Evolutionary conservation across 1,140 invertebrate species (phyloP).

Genomic region (Babylonia areolata): DNA sequence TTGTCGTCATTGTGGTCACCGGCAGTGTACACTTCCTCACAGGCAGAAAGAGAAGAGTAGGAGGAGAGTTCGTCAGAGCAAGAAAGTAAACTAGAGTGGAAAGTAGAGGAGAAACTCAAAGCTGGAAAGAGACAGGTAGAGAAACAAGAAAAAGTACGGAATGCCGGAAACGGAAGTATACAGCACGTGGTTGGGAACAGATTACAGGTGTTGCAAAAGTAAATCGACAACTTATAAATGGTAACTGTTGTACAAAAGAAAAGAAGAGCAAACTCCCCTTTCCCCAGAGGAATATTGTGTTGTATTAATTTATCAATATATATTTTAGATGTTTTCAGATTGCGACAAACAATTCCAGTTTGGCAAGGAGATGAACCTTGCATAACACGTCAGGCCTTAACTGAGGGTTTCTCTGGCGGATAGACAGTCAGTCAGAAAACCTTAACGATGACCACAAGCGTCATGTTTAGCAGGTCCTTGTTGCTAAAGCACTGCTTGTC

Average conservation of each 20-base stretch:
- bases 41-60: no score
- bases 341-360: not conserved
- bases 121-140: not conserved
- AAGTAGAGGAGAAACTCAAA: not conserved
- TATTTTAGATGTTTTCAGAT: not conserved
- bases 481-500: no score
- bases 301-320: no score
- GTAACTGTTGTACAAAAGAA: no score
- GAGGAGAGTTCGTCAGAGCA: not conserved
- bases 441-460: not conserved
- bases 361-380: not conserved
- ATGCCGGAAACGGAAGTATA: no score
- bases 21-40: not conserved
- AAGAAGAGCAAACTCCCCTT: no score
- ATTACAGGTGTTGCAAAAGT: not conserved
- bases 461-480: not conserved
- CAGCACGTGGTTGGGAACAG: not conserved
- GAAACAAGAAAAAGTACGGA: no score
- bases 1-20: conserved; percentile 15
- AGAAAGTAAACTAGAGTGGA: not conserved
- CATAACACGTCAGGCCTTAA: not conserved
- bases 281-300: no score
- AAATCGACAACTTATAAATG: no score
- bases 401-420: not conserved
- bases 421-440: not conserved